These are phyloP conservation scores for Picus viridis DNA, from an alignment of 2,797 vertebrate genomes.

Conservation along the genomic window DNA sequence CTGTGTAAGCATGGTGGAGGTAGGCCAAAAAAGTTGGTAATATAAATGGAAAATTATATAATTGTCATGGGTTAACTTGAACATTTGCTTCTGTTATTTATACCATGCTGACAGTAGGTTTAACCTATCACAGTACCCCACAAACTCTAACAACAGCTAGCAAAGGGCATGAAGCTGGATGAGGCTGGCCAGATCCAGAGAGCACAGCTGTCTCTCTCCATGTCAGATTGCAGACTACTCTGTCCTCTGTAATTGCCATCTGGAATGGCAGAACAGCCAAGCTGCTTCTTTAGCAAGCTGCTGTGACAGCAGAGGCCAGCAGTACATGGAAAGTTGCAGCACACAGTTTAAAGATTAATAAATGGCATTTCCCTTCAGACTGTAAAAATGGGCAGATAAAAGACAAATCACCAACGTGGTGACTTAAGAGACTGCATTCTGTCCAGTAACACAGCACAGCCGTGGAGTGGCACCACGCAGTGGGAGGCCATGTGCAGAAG, in stretches of 20 bases:
- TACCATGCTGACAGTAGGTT: too few species aligned
- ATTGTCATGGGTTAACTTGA: too few species aligned
- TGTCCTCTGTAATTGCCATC: background rate
- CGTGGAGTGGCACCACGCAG: background rate
- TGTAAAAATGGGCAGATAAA: background rate
- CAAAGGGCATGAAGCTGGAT: background rate
- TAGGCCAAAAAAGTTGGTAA: background rate
- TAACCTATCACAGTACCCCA: too few species aligned
- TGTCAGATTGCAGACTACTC: background rate
- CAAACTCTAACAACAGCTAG: background rate
- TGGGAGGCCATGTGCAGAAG: background rate
- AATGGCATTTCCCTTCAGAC: background rate
- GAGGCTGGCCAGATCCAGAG: background rate
- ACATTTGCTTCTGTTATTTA: too few species aligned
- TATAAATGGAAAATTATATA: background rate
- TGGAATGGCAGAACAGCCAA: background rate
- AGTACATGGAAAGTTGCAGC: background rate
- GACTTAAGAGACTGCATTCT: background rate
- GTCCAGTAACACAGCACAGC: fast-evolving
- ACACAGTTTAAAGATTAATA: conserved; percentile 45
- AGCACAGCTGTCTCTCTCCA: background rate
- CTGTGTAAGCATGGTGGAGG: too few species aligned
- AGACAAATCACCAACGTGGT: background rate
- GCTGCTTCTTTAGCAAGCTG: background rate
- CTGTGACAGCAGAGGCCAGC: background rate